phyloP scores from a whole-genome alignment of 1,140 invertebrate species.

The Ridgeia piscesae region DNA sequence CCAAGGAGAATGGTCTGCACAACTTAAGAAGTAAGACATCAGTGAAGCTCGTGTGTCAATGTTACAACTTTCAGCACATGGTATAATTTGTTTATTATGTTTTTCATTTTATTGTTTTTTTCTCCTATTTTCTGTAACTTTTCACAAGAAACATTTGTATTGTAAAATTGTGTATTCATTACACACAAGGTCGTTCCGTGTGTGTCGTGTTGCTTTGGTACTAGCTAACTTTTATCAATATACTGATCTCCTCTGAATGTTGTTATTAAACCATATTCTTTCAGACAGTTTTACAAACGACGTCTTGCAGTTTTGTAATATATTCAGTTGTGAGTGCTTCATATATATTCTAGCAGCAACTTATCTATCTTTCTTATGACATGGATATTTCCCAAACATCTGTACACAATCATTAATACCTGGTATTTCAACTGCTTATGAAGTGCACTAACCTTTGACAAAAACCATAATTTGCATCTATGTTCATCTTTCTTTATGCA shows the following conservation, averaged over 20 bases:
- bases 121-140: background rate
- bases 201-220: too few relatives aligned
- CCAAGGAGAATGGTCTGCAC: constrained; percentile 92
- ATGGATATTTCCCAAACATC: constrained; percentile 6
- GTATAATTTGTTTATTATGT: background rate
- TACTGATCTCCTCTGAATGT: too few relatives aligned
- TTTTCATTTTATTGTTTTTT: background rate
- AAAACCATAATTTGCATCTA: background rate
- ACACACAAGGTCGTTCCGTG: background rate
- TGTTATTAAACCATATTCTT: too few relatives aligned
- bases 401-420: background rate
- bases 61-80: constrained; percentile 12
- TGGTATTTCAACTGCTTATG: background rate
- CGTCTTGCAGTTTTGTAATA: too few relatives aligned
- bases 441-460: background rate
- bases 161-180: background rate
- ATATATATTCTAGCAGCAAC: too few relatives aligned
- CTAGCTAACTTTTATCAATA: too few relatives aligned
- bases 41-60: constrained; percentile 48
- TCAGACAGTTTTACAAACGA: too few relatives aligned
- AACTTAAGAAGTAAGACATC: constrained; percentile 78
- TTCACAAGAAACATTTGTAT: too few relatives aligned
- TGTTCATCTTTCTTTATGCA: constrained; percentile 35
- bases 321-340: too few relatives aligned
- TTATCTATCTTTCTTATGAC: too few relatives aligned